These are phyloP conservation scores for Dinoponera quadriceps DNA, from an alignment of 1,140 invertebrate species.

Conservation along the genomic window DNA sequence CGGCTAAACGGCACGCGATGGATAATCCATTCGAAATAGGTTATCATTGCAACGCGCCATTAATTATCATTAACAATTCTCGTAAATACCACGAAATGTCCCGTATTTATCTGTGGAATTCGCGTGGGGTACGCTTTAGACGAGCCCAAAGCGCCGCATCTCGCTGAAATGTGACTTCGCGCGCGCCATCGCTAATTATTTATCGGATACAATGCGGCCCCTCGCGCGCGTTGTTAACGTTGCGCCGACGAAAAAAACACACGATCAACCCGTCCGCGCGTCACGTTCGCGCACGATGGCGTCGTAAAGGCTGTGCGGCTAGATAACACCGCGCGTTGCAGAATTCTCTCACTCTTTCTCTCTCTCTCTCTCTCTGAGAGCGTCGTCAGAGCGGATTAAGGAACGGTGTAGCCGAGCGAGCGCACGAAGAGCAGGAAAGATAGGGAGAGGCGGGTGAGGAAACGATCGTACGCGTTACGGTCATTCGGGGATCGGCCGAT, in stretches of 20 bases:
- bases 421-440: background rate
- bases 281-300: conserved; percentile 14
- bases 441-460: conserved; percentile 10
- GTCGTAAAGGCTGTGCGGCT: conserved; percentile 36
- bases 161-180: no score
- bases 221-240: conserved; percentile 17
- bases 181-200: no score
- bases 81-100: background rate
- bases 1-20: background rate
- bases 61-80: background rate
- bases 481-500: conserved; percentile 70
- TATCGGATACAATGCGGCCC: background rate
- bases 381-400: conserved; percentile 39
- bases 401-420: background rate
- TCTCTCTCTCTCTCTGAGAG: background rate
- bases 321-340: conserved; percentile 9
- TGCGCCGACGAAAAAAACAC: background rate
- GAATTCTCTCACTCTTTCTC: no score
- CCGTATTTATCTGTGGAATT: background rate
- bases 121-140: background rate
- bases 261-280: conserved; percentile 7
- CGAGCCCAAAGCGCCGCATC: background rate
- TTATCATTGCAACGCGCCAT: background rate
- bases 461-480: conserved; percentile 54
- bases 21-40: background rate